Conservation (phyloP, 2,113 vertebrate species). For the Macheiramphus alcinus region DNA sequence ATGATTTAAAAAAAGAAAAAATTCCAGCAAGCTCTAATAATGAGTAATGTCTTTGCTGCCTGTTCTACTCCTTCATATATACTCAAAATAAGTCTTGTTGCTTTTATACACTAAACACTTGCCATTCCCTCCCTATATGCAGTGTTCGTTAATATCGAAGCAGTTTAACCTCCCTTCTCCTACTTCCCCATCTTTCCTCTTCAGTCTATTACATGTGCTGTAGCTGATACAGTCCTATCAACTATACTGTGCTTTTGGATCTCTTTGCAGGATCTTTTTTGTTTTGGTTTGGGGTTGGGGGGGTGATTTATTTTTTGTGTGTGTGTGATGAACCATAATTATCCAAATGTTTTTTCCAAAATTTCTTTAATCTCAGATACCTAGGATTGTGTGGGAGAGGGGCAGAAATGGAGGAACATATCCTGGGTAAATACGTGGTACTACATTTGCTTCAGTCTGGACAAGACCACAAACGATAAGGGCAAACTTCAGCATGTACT, state of each 20-base stretch:
- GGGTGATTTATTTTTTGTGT: rapidly evolving
- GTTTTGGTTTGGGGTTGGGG: neutral
- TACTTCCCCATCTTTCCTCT: neutral
- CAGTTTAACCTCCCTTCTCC: neutral
- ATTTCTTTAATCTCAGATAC: neutral
- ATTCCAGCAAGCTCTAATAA: neutral
- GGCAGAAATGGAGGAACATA: neutral
- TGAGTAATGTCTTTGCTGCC: neutral
- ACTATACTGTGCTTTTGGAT: neutral
- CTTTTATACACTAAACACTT: neutral
- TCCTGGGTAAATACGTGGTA: neutral
- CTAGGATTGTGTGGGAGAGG: neutral
- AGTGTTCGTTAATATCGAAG: neutral
- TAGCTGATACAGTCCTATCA: neutral
- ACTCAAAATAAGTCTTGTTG: neutral
- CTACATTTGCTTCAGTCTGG: neutral
- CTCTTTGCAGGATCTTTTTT: neutral
- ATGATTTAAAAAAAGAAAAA: neutral
- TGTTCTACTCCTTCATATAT: neutral
- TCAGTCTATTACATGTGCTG: neutral
- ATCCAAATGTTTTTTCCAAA: neutral
- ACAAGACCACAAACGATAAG: neutral
- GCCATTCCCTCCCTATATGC: neutral
- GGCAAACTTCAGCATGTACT: neutral
- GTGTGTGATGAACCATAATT: neutral